Evolutionary conservation across 2,113 vertebrate species (phyloP).

Genomic region (Blennius ocellaris): DNA sequence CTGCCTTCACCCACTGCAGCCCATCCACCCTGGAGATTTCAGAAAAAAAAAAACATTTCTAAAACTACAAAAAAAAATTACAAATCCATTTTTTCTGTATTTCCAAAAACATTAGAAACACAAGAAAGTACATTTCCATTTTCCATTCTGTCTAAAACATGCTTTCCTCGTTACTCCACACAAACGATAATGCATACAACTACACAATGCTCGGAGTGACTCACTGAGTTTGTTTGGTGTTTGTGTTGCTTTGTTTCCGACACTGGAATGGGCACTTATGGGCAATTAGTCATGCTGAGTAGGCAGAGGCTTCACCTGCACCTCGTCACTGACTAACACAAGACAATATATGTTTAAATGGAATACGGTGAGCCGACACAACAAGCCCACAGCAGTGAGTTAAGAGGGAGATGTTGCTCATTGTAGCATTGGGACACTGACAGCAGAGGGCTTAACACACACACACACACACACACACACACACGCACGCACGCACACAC

Average conservation of each 20-base stretch:
- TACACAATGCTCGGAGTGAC: constrained; percentile 54
- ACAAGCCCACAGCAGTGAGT: neutral
- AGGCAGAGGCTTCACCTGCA: constrained; percentile 70
- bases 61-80: constrained; percentile 6
- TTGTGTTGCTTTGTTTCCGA: constrained; percentile 69
- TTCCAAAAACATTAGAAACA: neutral
- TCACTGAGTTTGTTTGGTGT: constrained; percentile 70
- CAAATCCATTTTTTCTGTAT: constrained; percentile 23
- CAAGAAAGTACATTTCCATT: neutral
- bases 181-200: constrained; percentile 6
- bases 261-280: constrained; percentile 63
- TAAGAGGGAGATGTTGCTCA: constrained; percentile 7
- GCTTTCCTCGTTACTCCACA: neutral
- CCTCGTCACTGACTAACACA: constrained; percentile 49
- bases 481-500: too few species aligned
- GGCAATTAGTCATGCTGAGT: constrained; percentile 76
- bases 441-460: constrained; percentile 22
- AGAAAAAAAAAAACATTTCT: constrained; percentile 38
- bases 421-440: constrained; percentile 10
- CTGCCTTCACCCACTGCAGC: constrained; percentile 18
- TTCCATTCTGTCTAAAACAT: neutral
- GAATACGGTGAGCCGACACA: constrained; percentile 31
- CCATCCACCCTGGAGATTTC: constrained; percentile 11
- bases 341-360: constrained; percentile 48
- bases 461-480: neutral